A percentile compares a stretch with the other conserved stretches of the same genome.
Evolutionary conservation across 2,113 vertebrate genomes (phyloP).

Genomic region (Misgurnus anguillicaudatus): DNA sequence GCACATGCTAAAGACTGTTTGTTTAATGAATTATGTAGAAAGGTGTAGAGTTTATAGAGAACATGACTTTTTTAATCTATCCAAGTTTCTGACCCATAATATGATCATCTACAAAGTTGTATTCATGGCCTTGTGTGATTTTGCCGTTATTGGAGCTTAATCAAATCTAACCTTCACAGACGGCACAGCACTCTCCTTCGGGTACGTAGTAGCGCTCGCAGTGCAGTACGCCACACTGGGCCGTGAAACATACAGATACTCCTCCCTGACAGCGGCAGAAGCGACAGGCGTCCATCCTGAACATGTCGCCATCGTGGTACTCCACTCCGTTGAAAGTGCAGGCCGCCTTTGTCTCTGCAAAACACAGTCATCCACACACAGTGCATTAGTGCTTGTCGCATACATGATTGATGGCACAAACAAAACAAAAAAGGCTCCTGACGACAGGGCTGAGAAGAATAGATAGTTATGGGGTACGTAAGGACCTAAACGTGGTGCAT

Average conservation of each 20-base stretch:
- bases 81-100: too few species aligned
- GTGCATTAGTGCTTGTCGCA: conserved; percentile 3
- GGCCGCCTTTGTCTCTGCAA: conserved; percentile 84
- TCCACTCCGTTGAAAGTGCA: conserved; percentile 84
- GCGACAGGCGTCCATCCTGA: conserved; percentile 86
- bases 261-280: conserved; percentile 89
- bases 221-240: conserved; percentile 84
- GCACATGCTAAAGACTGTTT: conserved; percentile 14
- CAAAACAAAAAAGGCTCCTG: conserved; percentile 4
- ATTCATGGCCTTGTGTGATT: too few species aligned
- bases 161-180: conserved; percentile 81
- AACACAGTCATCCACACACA: conserved; percentile 17
- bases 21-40: background rate
- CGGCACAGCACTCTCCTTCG: conserved; percentile 87
- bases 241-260: conserved; percentile 86
- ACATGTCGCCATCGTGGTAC: conserved; percentile 85
- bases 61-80: background rate
- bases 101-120: too few species aligned
- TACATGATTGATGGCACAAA: conserved; percentile 11
- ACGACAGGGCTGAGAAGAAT: conserved; percentile 16
- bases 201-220: conserved; percentile 87
- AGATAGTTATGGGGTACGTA: conserved; percentile 11
- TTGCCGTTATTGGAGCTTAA: too few species aligned
- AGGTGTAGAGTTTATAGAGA: background rate
- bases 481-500: conserved; percentile 25